A percentile compares a stretch with the other conserved stretches of the same genome.
phyloP scores from a whole-genome alignment of 2,888 invertebrate species.

The Boloria selene region DNA sequence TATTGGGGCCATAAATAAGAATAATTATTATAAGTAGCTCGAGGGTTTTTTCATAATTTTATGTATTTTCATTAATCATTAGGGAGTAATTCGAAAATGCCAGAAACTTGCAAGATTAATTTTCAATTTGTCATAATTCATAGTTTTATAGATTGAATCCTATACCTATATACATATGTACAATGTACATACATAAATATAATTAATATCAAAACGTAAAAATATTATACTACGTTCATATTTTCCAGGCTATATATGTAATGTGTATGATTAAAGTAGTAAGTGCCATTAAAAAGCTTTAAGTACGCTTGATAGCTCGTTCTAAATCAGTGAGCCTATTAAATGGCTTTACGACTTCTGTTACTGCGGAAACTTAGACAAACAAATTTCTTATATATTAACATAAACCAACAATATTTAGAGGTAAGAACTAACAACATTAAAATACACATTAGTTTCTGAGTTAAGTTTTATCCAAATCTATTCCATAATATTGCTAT shows the following conservation, averaged over 20 bases:
- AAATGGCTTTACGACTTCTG: conserved; percentile 39
- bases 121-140: conserved; percentile 1
- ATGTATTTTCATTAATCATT: conserved; percentile 72
- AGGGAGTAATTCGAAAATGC: conserved; percentile 62
- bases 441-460: neutral
- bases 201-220: neutral
- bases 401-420: conserved; percentile 12
- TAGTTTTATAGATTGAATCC: no score
- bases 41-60: conserved; percentile 73
- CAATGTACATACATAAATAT: neutral
- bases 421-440: conserved; percentile 4
- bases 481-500: no score
- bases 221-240: neutral
- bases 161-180: no score
- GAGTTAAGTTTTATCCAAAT: neutral
- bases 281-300: conserved; percentile 37
- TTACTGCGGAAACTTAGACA: conserved; percentile 28
- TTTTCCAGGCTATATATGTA: conserved; percentile 16
- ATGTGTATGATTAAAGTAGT: conserved; percentile 38
- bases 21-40: conserved; percentile 71
- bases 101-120: conserved; percentile 54
- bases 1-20: conserved; percentile 75
- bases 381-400: conserved; percentile 17
- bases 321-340: conserved; percentile 40
- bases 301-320: conserved; percentile 38